These are phyloP conservation scores for Eudasyphora cyanicolor DNA, from an alignment of 2,888 invertebrate genomes.

Conservation along the genomic window DNA sequence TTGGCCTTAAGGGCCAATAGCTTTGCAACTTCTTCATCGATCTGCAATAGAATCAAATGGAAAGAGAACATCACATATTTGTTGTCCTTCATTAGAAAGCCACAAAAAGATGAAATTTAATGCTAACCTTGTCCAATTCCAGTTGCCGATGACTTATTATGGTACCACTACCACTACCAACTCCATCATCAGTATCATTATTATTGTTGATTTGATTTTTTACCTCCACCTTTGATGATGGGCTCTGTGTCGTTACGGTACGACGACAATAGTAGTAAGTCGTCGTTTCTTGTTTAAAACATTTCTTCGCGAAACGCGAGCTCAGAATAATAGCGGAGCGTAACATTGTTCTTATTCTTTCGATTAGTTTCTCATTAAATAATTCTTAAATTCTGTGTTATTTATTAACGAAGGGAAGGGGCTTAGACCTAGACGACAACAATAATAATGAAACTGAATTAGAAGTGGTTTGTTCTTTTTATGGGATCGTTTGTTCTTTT, in stretches of 20 bases:
- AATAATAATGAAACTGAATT: conserved; percentile 78
- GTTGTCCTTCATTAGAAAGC: not conserved
- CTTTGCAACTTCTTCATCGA: conserved; percentile 91
- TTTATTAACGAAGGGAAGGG: conserved; percentile 18
- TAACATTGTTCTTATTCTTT: conserved; percentile 75
- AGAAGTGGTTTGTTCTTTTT: conserved; percentile 66
- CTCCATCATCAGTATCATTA: conserved; percentile 73
- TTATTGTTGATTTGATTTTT: conserved; percentile 67
- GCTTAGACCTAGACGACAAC: conserved; percentile 69
- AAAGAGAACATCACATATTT: conserved; percentile 46
- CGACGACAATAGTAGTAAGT: not conserved
- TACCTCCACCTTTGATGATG: conserved; percentile 46
- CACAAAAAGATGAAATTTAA: conserved; percentile 66
- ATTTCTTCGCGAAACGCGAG: conserved; percentile 66
- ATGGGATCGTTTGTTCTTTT: conserved; percentile 27
- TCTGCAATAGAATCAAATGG: conserved; percentile 81
- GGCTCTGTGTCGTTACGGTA: conserved; percentile 28
- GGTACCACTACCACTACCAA: conserved; percentile 70
- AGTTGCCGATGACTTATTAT: conserved; percentile 71
- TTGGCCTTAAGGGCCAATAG: conserved; percentile 90
- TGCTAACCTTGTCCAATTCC: conserved; percentile 78
- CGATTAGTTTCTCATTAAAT: conserved; percentile 19
- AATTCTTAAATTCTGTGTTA: conserved; percentile 1
- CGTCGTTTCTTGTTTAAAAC: conserved; percentile 47
- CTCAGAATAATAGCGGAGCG: conserved; percentile 76